phyloP scores from a whole-genome alignment of 2,797 vertebrate genomes.

The Lagocephalus sceleratus region DNA sequence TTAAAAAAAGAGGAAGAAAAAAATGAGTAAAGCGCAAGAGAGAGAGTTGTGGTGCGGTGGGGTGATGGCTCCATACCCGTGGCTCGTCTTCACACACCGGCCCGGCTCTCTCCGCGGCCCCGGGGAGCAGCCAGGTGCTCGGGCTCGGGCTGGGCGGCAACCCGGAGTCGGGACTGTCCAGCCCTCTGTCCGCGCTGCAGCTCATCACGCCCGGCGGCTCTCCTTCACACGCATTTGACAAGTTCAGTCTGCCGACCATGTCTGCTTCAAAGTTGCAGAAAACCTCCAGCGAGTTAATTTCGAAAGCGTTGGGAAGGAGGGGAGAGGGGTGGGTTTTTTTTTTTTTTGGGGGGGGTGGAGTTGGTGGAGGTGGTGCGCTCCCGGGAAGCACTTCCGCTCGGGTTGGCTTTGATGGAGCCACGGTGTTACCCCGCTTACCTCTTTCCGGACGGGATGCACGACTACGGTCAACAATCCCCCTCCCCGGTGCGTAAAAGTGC shows the following conservation, averaged over 20 bases:
- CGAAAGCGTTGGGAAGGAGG: too few species aligned
- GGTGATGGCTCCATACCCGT: constrained; percentile 43
- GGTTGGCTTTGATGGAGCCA: not conserved
- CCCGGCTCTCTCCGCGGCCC: constrained; percentile 63
- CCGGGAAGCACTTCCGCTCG: constrained; percentile 10
- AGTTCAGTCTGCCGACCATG: constrained; percentile 90
- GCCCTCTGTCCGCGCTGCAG: constrained; percentile 83
- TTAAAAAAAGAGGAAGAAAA: not conserved
- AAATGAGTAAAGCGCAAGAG: not conserved
- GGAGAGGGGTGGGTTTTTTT: too few species aligned
- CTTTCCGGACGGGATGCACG: constrained; percentile 21
- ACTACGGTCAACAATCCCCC: not conserved
- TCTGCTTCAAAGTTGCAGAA: constrained; percentile 48
- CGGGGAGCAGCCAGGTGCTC: constrained; percentile 79
- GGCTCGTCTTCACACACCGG: constrained; percentile 72
- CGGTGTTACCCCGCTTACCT: constrained; percentile 14
- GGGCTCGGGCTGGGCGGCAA: constrained; percentile 89
- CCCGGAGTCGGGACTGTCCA: constrained; percentile 94
- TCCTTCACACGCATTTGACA: constrained; percentile 85
- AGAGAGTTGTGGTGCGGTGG: not conserved
- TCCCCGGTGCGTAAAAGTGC: not conserved
- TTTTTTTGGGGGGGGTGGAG: not conserved
- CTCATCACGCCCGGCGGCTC: constrained; percentile 85
- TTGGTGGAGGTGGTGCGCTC: constrained; percentile 24
- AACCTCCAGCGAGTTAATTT: constrained; percentile 23